Evolutionary conservation across 2,113 vertebrate species (phyloP).

Genomic region (Hyperoodon ampullatus): DNA sequence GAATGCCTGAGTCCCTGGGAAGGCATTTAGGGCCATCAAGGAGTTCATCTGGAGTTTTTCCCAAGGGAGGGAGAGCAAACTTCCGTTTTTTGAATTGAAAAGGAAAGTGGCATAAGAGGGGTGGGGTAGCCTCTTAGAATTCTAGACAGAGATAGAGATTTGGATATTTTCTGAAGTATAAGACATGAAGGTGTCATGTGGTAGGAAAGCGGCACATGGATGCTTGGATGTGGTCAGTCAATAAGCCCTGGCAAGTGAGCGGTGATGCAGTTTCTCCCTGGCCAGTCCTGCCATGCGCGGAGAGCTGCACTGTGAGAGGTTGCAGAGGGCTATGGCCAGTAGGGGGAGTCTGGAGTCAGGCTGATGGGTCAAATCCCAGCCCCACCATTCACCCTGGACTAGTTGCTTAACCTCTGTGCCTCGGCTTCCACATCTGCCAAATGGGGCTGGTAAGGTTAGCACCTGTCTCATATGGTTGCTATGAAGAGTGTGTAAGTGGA

Average conservation of each 20-base stretch:
- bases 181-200: neutral
- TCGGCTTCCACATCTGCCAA: neutral
- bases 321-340: neutral
- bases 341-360: neutral
- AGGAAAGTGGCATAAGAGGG: neutral
- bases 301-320: neutral
- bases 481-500: neutral
- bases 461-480: neutral
- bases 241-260: neutral
- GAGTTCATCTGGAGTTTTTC: neutral
- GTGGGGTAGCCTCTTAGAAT: neutral
- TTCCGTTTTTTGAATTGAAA: slow-evolving; percentile 13
- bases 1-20: neutral
- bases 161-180: neutral
- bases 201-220: neutral
- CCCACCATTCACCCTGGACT: neutral
- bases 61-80: neutral
- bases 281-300: neutral
- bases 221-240: too few relatives aligned
- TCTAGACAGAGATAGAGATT: neutral
- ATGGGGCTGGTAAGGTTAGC: neutral
- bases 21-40: neutral
- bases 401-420: neutral
- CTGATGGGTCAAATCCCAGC: neutral
- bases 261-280: neutral